A percentile compares a stretch with the other conserved stretches of the same genome.
phyloP scores from a whole-genome alignment of 2,113 vertebrate species.

The Notothenia coriiceps region DNA sequence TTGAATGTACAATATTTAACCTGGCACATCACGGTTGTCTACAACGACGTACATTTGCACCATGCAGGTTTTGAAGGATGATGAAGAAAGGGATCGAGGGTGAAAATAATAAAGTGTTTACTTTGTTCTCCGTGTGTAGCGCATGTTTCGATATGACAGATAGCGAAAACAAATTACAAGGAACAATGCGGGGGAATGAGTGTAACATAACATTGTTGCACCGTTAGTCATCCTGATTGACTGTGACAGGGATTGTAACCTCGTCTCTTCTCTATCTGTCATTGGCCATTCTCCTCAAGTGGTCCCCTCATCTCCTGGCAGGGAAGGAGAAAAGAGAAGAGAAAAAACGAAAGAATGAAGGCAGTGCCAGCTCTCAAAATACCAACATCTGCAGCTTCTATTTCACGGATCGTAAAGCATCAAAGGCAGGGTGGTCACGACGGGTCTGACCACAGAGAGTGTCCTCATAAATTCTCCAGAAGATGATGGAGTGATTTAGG shows the following conservation, averaged over 20 bases:
- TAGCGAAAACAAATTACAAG: conserved; percentile 40
- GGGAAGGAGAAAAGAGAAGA: conserved; percentile 4
- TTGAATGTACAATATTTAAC: conserved; percentile 32
- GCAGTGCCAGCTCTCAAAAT: conserved; percentile 25
- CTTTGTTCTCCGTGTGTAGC: conserved; percentile 5
- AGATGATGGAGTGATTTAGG: conserved; percentile 49
- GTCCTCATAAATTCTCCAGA: conserved; percentile 55
- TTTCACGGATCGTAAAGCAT: conserved; percentile 74
- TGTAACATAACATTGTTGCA: conserved; percentile 35
- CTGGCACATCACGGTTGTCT: neutral
- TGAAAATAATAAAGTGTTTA: conserved; percentile 26
- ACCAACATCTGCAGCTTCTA: conserved; percentile 54
- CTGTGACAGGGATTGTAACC: conserved; percentile 61
- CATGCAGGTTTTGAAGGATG: neutral
- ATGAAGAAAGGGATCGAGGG: conserved; percentile 1
- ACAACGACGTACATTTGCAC: neutral
- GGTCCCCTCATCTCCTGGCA: conserved; percentile 12
- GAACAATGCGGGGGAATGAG: conserved; percentile 37
- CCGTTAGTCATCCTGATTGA: conserved; percentile 57
- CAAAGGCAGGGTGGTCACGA: conserved; percentile 57
- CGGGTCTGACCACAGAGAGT: conserved; percentile 45
- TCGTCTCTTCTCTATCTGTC: conserved; percentile 47
- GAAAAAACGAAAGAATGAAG: neutral
- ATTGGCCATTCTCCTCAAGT: conserved; percentile 34
- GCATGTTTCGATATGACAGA: conserved; percentile 32